Percentiles rank a stretch among this genome's conserved stretches.
phyloP scores from a whole-genome alignment of 2,888 invertebrate species.

The Desoria tigrina region DNA sequence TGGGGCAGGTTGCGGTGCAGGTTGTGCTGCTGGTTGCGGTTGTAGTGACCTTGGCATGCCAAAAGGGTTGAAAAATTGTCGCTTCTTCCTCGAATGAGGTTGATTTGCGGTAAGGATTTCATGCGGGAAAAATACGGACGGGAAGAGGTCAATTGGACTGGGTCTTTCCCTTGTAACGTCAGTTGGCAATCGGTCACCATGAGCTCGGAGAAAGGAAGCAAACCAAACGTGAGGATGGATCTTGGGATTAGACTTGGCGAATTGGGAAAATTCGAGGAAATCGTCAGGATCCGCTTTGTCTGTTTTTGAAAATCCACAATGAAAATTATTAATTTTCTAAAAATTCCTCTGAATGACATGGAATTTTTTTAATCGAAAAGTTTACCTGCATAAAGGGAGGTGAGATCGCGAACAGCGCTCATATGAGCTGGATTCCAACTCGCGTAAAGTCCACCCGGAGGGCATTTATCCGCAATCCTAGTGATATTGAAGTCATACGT shows the following conservation, averaged over 20 bases:
- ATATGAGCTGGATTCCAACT: slow-evolving; percentile 4
- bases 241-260: background rate
- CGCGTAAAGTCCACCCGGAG: background rate
- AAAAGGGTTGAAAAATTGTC: too few relatives aligned
- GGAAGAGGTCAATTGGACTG: slow-evolving; percentile 5
- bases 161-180: background rate
- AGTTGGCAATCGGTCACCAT: background rate
- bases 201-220: slow-evolving; percentile 8
- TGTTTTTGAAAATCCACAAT: background rate
- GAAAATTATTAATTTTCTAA: background rate
- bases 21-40: too few relatives aligned
- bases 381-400: background rate
- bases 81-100: too few relatives aligned
- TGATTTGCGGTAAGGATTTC: background rate
- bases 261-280: slow-evolving; percentile 6
- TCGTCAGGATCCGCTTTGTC: background rate
- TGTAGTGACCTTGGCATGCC: too few relatives aligned
- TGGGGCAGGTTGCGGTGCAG: too few relatives aligned
- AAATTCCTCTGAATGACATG: background rate
- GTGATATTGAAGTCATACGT: background rate
- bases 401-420: background rate
- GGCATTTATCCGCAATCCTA: background rate
- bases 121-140: slow-evolving; percentile 9
- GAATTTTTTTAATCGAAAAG: too few relatives aligned
- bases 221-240: slow-evolving; percentile 17